Evolutionary conservation across 2,113 vertebrate genomes (phyloP), one percentile per base, ranked within the genome.

Genomic region (Coracopsis vasa): DNA sequence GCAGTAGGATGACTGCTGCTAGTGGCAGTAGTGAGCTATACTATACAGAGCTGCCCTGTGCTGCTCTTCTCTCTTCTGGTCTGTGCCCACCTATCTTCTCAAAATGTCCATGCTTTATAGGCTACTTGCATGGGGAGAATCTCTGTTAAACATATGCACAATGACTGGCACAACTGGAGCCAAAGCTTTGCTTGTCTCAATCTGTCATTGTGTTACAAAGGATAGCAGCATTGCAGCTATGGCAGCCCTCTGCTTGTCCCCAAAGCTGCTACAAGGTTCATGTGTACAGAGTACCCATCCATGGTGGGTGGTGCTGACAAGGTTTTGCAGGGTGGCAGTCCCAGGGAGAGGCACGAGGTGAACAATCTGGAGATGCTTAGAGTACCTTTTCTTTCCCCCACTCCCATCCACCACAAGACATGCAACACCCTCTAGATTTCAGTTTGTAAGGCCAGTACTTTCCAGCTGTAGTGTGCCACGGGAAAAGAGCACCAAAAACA

Each of bases 281-380:
- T 0, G 5, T 16, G 23, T 39, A 28, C 35, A 77, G 33, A 0
- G 1, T 86, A 33, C 29, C 28, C 25, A 11, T 11, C 31, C 7
- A 10, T 0, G 2, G 17, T 20, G 27, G 9, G 53, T 65, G 48
- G 15, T 73, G 77, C 54, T 65, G 58, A 24, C 31, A 64, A 42
- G 37, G 23, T 50, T 67, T 18, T 29, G 33, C 10, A 33, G 50
- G 39, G 16, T 53, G 33, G 16, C 27, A n/a, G 17, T 10, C 44
- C 7, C 18, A 17, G 62, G 50, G 48, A 81, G 64, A 53, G 18
- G 44, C 29, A 64, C 15, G 23, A 75, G 17, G 9, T 33, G 42
- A 84, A 29, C 21, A 25, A 39, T 56, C 18, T 23, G 24, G 41
- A 83, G 14, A 24, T 42, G 44, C 18, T 86, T 29, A 19, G 51